Conservation (phyloP, 2,797 vertebrate genomes). For the Mallotus villosus region DNA sequence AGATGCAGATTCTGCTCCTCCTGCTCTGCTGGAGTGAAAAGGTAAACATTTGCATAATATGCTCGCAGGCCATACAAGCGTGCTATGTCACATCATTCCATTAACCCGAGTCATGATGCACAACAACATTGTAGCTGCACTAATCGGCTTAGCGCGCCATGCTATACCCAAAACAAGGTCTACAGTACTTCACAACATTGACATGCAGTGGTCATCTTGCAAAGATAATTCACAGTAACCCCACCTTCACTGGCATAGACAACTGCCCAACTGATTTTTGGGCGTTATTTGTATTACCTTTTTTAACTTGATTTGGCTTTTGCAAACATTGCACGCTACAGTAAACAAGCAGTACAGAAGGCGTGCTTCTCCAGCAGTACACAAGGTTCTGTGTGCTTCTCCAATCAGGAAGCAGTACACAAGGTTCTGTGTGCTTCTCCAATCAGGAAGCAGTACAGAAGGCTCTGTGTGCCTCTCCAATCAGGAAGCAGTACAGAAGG, state of each 20-base stretch:
- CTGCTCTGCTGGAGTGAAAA: slow-evolving; percentile 68
- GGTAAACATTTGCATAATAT: slow-evolving; percentile 72
- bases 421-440: too few species aligned
- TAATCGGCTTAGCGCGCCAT: slow-evolving; percentile 49
- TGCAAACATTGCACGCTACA: slow-evolving; percentile 24
- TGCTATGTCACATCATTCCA: slow-evolving; percentile 57
- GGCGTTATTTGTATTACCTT: slow-evolving; percentile 38
- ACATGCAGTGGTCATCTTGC: slow-evolving; percentile 36
- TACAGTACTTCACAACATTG: slow-evolving; percentile 6
- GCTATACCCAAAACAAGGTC: slow-evolving; percentile 20
- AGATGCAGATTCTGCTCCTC: slow-evolving; percentile 63
- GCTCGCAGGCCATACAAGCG: slow-evolving; percentile 41
- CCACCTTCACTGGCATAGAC: neutral
- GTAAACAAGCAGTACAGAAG: too few species aligned
- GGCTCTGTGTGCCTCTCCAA: too few species aligned
- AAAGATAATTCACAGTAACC: slow-evolving; percentile 35
- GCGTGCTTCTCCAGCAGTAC: too few species aligned
- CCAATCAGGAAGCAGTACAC: too few species aligned
- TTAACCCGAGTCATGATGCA: slow-evolving; percentile 61
- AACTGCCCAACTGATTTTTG: slow-evolving; percentile 28
- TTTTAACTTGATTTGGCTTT: slow-evolving; percentile 37
- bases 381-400: too few species aligned
- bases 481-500: slow-evolving; percentile 43
- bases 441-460: too few species aligned
- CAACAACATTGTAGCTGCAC: slow-evolving; percentile 39